Conservation (phyloP, 2,797 vertebrate species). For the Tamandua tetradactyla region DNA sequence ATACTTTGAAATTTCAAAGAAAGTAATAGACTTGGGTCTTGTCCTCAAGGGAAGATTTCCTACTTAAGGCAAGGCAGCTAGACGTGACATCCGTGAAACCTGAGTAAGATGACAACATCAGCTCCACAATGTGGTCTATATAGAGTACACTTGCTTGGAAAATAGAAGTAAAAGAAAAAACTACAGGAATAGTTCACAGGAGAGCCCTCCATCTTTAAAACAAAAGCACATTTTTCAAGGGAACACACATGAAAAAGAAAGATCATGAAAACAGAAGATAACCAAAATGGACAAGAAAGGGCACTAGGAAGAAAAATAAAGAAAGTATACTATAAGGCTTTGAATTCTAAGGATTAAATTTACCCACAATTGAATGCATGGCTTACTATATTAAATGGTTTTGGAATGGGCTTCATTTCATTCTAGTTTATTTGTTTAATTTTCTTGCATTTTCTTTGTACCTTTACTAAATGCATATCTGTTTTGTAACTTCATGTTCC, state of each 20-base stretch:
- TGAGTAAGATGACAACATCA: neutral
- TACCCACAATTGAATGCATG: neutral
- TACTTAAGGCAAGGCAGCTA: slow-evolving; percentile 9
- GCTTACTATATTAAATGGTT: neutral
- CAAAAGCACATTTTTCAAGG: neutral
- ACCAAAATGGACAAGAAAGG: neutral
- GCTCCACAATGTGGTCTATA: neutral
- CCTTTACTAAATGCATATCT: neutral
- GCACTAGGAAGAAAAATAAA: neutral
- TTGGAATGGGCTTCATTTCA: neutral
- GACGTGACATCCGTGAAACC: neutral
- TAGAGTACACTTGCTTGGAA: neutral
- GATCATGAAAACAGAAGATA: neutral
- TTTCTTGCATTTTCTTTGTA: neutral
- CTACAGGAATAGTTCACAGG: neutral
- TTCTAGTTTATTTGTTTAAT: neutral
- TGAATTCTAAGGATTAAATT: slow-evolving; percentile 31
- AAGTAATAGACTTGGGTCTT: slow-evolving; percentile 62
- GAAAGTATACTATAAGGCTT: neutral
- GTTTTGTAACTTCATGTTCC: neutral
- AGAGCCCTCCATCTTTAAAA: neutral
- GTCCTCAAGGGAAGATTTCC: slow-evolving; percentile 60
- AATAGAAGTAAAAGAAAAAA: slow-evolving; percentile 20
- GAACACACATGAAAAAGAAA: neutral
- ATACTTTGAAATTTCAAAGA: slow-evolving; percentile 45